Percentiles rank a stretch among this genome's conserved stretches.
Evolutionary conservation across 2,888 invertebrate genomes (phyloP).

Genomic region (Noctuana brunneofusca): DNA sequence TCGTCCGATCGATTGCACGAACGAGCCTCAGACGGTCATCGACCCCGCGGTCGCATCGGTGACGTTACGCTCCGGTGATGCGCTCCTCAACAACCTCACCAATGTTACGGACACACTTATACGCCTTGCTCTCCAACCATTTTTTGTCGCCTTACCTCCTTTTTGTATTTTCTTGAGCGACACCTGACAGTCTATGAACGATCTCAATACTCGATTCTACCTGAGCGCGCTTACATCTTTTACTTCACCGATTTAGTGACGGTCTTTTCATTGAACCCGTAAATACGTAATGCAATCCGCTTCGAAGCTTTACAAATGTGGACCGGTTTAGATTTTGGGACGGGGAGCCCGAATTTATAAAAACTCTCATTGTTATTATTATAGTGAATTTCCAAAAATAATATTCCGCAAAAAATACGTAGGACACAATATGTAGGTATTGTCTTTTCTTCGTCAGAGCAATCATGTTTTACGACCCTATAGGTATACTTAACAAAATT

Average conservation of each 20-base stretch:
- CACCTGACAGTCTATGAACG: conserved; percentile 37
- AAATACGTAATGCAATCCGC: conserved; percentile 58
- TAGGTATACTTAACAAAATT: conserved; percentile 15
- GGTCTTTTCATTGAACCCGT: conserved; percentile 47
- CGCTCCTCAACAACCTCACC: conserved; percentile 74
- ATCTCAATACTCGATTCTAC: conserved; percentile 32
- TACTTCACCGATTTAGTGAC: conserved; percentile 36
- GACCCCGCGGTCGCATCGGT: conserved; percentile 81
- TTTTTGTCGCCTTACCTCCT: conserved; percentile 38
- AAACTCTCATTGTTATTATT: conserved; percentile 41
- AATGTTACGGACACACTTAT: conserved; percentile 60
- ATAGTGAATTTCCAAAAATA: conserved; percentile 17
- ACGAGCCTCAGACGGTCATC: conserved; percentile 78
- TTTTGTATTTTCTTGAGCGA: conserved; percentile 15
- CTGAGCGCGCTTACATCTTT: conserved; percentile 26
- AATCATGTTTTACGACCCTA: conserved; percentile 15
- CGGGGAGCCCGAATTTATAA: conserved; percentile 48
- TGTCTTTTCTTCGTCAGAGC: neutral
- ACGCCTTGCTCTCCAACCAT: conserved; percentile 43
- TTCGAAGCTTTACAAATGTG: conserved; percentile 52
- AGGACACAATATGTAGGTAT: no score
- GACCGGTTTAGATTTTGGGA: conserved; percentile 60
- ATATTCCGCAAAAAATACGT: conserved; percentile 16
- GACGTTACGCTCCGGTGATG: conserved; percentile 81
- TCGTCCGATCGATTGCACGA: conserved; percentile 81